Evolutionary conservation across 2,797 vertebrate genomes (phyloP).

Genomic region (Sebastes baramenuke): DNA sequence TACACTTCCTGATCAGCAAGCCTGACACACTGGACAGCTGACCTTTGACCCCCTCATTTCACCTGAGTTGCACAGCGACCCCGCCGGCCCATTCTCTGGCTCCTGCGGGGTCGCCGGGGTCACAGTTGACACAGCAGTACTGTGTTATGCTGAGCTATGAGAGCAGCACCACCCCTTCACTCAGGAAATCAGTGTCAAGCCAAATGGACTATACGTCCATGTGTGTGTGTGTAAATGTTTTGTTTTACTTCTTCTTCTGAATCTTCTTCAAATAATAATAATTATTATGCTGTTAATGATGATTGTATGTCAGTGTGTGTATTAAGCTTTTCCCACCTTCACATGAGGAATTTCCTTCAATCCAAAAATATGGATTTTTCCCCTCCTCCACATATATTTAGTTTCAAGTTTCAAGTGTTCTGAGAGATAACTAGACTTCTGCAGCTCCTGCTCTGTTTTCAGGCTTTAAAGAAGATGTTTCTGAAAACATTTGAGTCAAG

Average conservation of each 20-base stretch:
- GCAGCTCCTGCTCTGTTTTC: too few relatives aligned
- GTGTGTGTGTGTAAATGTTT: neutral
- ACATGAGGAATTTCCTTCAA: constrained; percentile 36
- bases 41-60: constrained; percentile 70
- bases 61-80: constrained; percentile 71
- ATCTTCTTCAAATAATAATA: neutral
- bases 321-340: neutral
- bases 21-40: constrained; percentile 81
- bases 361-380: constrained; percentile 45
- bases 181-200: constrained; percentile 74
- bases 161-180: constrained; percentile 67
- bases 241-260: neutral
- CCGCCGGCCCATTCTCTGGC: constrained; percentile 58
- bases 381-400: constrained; percentile 27
- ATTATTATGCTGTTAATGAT: neutral
- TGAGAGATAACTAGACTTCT: too few relatives aligned
- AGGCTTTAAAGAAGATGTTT: too few relatives aligned
- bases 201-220: constrained; percentile 39
- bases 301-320: neutral
- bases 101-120: constrained; percentile 67
- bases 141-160: constrained; percentile 79
- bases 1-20: constrained; percentile 81
- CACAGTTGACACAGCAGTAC: constrained; percentile 83
- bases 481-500: too few relatives aligned
- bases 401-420: neutral